Base-by-base conservation (phyloP, 2,113 vertebrate genomes). In the Sphaerodactylus townsendi region DNA sequence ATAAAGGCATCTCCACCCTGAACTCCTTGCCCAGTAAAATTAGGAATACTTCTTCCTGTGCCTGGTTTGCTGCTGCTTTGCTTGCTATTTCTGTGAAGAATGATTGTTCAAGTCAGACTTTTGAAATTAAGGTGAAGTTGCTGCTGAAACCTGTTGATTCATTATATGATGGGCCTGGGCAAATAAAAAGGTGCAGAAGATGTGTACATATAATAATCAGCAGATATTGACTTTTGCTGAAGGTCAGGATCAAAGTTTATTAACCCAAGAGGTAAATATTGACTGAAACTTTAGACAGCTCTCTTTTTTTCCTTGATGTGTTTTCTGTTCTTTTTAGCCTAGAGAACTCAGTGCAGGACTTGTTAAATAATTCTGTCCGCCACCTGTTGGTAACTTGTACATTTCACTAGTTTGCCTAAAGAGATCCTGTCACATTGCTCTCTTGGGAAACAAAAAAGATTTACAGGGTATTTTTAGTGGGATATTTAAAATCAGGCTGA, bases 191-290 rank as follows among this genome's bases (percentile, higher is more conserved):
- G 56, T 73, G n/a, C 69, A 91, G 88, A 92, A 92, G 92, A 86
- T 82, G 37, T 88, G 86, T 92, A 86, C 59, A 23, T 93, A 87
- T 85, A 93, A 93, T 95, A 91, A 94, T 93, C 89, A 92, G 90
- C 88, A 92, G 84, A 80, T 92, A 94, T 91, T 93, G 94, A 95
- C 94, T 93, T 95, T 91, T 85, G 82, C 83, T 91, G 93, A 93
- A 84, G 91, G 92, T 94, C 92, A 90, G 89, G 93, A 94, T 91
- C 87, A 92, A 90, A 94, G 93, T 96, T 95, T 95, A 94, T 96
- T 95, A 96, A 93, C 92, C 93, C 76, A 80, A 84, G 91, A 95
- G 91, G 91, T 94, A 95, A 95, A 95, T 95, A 95, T 94, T 95
- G 94, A 95, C 93, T 88, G 91, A 90, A 95, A 96, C 89, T 96